Evolutionary conservation across 1,140 invertebrate species (phyloP), one percentile per base, ranked within the genome.

Genomic region (Brachionus plicatilis): DNA sequence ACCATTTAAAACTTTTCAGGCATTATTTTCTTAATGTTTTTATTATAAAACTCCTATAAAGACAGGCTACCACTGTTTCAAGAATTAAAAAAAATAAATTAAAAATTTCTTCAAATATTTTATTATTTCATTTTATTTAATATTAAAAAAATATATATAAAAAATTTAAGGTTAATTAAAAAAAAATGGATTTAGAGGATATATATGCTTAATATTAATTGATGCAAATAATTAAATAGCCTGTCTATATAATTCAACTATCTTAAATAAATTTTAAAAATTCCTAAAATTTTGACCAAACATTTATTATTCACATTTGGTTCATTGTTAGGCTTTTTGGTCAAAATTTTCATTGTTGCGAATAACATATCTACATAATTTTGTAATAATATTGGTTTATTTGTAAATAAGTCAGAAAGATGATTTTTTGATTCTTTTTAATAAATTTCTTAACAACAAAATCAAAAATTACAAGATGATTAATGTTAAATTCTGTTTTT

Each of bases 331-430:
- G 53, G 17, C 66, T 68, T 12, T 68, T 68, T 33, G 27, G 66
- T 33, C 24, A 14, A 29, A 68, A 37, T 43, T 72, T 72, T 72
- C 33, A 70, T 37, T 14, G 27, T 41, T 14, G 12, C 17, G 43
- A 76, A 33, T 43, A 75, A 43, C n/a, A 47, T 75, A 75, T 76
- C 72, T 76, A 76, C 72, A 76, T 76, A 47, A 76, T 76, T 76
- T 76, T 47, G 45, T 50, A 50, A 76, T 50, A 50, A 76, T 24
- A 72, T 20, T 72, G 68, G 68, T 43, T 72, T 43, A 72, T 72
- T 72, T 43, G 17, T 20, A 43, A 41, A 43, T 72, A 72, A 72
- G n/a, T 41, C 17, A 72, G 41, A 43, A 72, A 72, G 17, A 43
- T 47, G 14, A 47, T 72, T 43, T 72, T 72, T 72, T 20, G 41